Conservation (phyloP, 2,113 vertebrate genomes). For the Paramormyrops kingsleyae region DNA sequence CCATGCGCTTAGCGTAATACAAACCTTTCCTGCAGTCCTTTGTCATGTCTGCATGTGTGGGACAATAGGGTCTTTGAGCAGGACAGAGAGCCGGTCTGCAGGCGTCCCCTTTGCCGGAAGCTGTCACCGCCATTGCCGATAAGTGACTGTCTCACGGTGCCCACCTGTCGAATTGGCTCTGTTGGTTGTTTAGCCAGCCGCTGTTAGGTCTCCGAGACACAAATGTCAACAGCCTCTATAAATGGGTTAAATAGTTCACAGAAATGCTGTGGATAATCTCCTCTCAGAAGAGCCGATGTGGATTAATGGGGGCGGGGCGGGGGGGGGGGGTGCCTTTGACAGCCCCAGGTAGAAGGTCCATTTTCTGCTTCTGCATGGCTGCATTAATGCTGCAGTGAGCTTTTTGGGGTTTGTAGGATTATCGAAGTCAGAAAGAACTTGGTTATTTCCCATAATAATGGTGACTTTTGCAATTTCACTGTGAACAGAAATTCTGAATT, state of each 20-base stretch:
- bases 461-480: neutral
- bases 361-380: neutral
- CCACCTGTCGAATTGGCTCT: neutral
- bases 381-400: neutral
- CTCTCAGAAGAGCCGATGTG: neutral
- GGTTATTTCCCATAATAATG: neutral
- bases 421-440: neutral
- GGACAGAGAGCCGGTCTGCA: neutral
- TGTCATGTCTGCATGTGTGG: slow-evolving; percentile 4
- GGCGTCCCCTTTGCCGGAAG: neutral
- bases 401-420: neutral
- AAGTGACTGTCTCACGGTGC: neutral
- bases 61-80: slow-evolving; percentile 2
- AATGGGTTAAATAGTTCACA: neutral
- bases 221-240: neutral
- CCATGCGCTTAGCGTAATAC: neutral
- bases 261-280: slow-evolving; percentile 5
- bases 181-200: neutral
- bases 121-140: no score
- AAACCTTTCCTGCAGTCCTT: neutral
- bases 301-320: neutral
- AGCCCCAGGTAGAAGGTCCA: neutral
- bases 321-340: no score
- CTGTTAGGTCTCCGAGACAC: neutral
- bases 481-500: neutral